Conservation (phyloP, 2,797 vertebrate genomes). For the Bucorvus abyssinicus region DNA sequence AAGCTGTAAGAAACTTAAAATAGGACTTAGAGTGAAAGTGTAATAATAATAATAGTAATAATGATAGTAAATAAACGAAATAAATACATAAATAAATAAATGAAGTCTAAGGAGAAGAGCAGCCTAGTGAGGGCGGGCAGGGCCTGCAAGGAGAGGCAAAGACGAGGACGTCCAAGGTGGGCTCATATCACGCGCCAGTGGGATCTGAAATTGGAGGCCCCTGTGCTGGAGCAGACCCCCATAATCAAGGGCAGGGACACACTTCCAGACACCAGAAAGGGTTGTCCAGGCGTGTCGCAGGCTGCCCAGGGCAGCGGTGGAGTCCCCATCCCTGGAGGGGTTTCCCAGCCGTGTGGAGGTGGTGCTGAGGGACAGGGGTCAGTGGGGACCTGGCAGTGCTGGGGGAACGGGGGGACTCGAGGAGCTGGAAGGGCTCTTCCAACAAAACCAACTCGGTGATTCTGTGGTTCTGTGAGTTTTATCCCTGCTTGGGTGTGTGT, state of each 20-base stretch:
- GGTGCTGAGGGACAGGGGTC: no score
- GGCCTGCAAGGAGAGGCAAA: neutral
- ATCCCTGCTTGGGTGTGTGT: neutral
- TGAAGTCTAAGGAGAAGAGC: neutral
- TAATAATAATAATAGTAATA: no score
- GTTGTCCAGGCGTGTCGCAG: neutral
- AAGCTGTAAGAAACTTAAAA: neutral
- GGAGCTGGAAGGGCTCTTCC: no score
- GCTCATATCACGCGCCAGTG: accelerated
- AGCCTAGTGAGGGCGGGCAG: neutral
- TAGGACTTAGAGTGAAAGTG: neutral
- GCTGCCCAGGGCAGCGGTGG: neutral
- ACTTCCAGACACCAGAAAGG: neutral
- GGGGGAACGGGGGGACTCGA: no score
- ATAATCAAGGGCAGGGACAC: neutral
- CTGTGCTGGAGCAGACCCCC: no score
- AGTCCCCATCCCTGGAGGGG: neutral
- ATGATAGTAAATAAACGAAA: no score
- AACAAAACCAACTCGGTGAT: neutral
- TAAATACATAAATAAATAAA: no score
- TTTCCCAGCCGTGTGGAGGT: no score
- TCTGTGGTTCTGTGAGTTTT: neutral
- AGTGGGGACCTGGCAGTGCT: no score
- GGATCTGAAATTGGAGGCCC: accelerated
- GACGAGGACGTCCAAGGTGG: no score